Percentiles rank a stretch among this genome's conserved stretches.
Evolutionary conservation across 2,113 vertebrate genomes (phyloP).

Genomic region (Sander vitreus): DNA sequence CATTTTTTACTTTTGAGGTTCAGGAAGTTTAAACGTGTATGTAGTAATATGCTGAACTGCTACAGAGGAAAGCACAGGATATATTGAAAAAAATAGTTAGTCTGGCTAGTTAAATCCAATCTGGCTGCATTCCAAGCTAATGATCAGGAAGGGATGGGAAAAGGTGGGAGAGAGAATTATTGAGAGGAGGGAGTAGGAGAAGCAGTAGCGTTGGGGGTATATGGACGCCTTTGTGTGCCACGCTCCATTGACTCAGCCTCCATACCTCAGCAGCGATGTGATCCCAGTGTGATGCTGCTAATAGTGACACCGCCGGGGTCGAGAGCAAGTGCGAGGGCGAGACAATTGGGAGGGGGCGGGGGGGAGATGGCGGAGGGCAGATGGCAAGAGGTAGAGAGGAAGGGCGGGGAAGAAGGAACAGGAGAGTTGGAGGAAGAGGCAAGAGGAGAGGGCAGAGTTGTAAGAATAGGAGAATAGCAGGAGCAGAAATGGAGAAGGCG

Average conservation of each 20-base stretch:
- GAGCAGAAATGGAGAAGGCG: constrained; percentile 53
- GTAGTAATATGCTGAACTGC: neutral
- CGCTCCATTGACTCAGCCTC: constrained; percentile 74
- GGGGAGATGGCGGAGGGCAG: constrained; percentile 18
- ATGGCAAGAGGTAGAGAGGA: constrained; percentile 24
- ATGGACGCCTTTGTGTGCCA: constrained; percentile 71
- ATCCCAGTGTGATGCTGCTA: constrained; percentile 70
- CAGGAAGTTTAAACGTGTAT: neutral
- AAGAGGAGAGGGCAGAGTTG: constrained; percentile 13
- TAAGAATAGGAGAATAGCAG: constrained; percentile 30
- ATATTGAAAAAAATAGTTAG: constrained; percentile 36
- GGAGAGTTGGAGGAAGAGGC: constrained; percentile 16
- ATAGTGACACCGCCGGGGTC: constrained; percentile 65
- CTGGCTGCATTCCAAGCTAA: constrained; percentile 70
- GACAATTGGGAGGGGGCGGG: constrained; percentile 27
- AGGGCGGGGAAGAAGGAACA: constrained; percentile 8
- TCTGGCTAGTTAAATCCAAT: constrained; percentile 59
- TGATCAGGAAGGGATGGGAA: constrained; percentile 67
- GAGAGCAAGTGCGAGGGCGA: constrained; percentile 64
- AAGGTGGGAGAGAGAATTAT: constrained; percentile 44
- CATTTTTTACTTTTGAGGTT: neutral
- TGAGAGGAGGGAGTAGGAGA: constrained; percentile 66
- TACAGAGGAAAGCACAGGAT: neutral
- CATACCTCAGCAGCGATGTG: constrained; percentile 71
- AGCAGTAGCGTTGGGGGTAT: constrained; percentile 46